Evolutionary conservation across 2,888 invertebrate species (phyloP), one percentile per base, ranked within the genome.

Genomic region (Drosophila yooni): DNA sequence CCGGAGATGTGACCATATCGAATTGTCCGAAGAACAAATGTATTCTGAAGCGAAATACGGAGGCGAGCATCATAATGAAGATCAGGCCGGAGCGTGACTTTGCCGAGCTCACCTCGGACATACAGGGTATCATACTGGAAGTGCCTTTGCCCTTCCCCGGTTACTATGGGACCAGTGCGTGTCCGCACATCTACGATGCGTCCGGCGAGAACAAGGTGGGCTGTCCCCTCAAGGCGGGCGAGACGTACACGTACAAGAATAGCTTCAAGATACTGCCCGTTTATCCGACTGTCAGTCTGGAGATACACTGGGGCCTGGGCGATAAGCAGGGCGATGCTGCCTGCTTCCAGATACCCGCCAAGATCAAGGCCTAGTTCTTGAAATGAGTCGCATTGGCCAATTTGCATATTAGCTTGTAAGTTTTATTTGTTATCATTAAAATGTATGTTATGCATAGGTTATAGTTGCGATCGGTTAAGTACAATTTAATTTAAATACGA

Each of bases 131-230:
- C 0, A 94, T 97, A 25, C 90, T 95, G 3, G 95, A 95, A 0
- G 89, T 96, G 0, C 94, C 94, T 0, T 88, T 97, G 59, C 97
- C 97, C 0, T 97, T 97, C 91, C 89, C 96, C 13, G 97, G 97
- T 11, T 96, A 97, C 18, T 96, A 97, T 90, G 96, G 96, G 15
- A 94, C 93, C 31, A 94, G 95, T 59, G 95, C 96, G 36, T 97
- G 97, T 85, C 93, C 94, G 29, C 94, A 95, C 79, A 92, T 97
- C 56, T 95, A 92, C 86, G 93, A 94, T 76, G 94, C 94, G 1
- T 94, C 94, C 70, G 96, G 95, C 0, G 94, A 93, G 61, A 94
- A 94, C 0, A 93, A 95, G 85, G 94, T 94, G 2, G 91, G 94
- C 3, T 97, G 97, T 74, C 96, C 97, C 0, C 92, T 97, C 53